These are phyloP conservation scores for Garra rufa DNA, from an alignment of 2,113 vertebrate species.

Conservation along the genomic window DNA sequence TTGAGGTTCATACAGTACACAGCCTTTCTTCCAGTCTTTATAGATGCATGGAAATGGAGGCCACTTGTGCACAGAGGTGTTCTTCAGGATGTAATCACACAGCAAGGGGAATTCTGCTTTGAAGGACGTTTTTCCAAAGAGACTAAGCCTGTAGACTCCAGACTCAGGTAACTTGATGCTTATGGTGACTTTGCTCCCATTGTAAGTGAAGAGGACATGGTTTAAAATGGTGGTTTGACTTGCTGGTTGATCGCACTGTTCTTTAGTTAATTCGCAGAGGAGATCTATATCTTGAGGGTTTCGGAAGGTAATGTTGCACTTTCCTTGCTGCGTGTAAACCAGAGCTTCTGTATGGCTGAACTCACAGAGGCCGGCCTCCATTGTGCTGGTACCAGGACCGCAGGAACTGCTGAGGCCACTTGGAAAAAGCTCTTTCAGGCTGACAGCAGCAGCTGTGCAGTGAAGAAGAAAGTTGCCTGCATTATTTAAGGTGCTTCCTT, in stretches of 20 bases:
- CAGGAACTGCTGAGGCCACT: not conserved
- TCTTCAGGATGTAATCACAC: constrained; percentile 63
- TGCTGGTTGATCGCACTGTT: not conserved
- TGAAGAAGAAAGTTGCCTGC: not conserved
- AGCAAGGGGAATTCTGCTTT: constrained; percentile 53
- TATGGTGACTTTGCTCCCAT: not conserved
- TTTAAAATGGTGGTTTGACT: not conserved
- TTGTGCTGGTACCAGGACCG: not conserved
- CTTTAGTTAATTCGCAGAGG: not conserved
- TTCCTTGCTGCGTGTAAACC: not conserved
- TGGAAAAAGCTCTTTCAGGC: not conserved
- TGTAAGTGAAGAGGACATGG: not conserved
- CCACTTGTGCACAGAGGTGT: constrained; percentile 46
- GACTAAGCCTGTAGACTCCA: constrained; percentile 57
- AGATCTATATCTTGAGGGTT: not conserved
- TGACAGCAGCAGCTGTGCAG: not conserved
- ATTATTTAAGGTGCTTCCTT: not conserved
- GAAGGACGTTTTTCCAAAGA: constrained; percentile 57
- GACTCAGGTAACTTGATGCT: not conserved
- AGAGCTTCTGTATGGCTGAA: not conserved
- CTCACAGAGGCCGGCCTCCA: not conserved
- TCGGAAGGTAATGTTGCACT: not conserved
- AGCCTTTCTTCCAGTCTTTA: constrained; percentile 63
- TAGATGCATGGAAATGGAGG: constrained; percentile 66
- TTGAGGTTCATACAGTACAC: constrained; percentile 52